Base-by-base conservation (phyloP, 2,888 invertebrate species). In the Nebria brevicollis region DNA sequence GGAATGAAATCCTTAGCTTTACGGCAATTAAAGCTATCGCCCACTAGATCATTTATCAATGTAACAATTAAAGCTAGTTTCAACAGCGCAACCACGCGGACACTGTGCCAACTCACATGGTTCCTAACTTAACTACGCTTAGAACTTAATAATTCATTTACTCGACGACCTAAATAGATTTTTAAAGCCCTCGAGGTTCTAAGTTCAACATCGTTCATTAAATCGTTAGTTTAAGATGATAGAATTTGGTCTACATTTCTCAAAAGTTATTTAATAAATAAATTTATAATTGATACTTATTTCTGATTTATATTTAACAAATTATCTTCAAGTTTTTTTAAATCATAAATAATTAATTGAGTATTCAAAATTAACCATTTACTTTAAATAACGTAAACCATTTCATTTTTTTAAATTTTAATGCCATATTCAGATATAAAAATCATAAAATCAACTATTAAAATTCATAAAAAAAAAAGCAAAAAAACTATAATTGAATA, bases 31-130 rank as follows among this genome's bases (percentile, higher is more conserved):
- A 70, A 70, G 70, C 70, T 70, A 70, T 70, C 70, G 15, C 25
- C 70, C 70, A 70, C 70, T 70, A 26, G 26, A 70, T 70, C 70
- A 25, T 70, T 70, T 70, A 70, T 70, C 70, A 70, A 70, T 70
- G 70, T 70, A 70, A 70, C 70, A 70, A 70, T 70, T 70, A 70
- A 70, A 70, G 26, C 70, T 25, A 25, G 70, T 26, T 70, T 70
- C 70, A 70, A 25, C 70, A 70, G 34, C 70, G 70, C 26, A 70
- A 25, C 25, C 11, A 70, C 66, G 11, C 20, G 25, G 70, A 70
- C 70, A 70, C 25, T 54, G 70, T 26, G 34, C 70, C 26, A 70
- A 25, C 70, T 25, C 70, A 26, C 34, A 34, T 70, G 70, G 70
- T 70, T 70, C 15, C 70, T 26, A 26, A 70, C 26, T 25, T 70